Conservation (phyloP, 2,797 vertebrate genomes). For the Allobates femoralis region DNA sequence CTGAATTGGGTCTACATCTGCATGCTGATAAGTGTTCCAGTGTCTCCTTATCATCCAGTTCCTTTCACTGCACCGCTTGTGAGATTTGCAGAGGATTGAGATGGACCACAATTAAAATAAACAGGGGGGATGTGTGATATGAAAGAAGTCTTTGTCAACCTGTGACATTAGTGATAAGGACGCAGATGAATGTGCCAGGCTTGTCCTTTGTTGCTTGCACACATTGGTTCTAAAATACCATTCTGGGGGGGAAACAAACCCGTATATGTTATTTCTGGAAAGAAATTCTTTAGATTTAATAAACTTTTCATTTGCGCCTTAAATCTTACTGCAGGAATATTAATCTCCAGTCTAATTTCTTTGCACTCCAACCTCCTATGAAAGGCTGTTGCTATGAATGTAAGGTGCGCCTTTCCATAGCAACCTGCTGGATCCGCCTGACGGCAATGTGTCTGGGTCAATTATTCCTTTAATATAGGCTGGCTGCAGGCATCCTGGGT, state of each 20-base stretch:
- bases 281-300: neutral
- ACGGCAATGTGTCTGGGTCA: slow-evolving; percentile 16
- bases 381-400: neutral
- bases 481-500: slow-evolving; percentile 27
- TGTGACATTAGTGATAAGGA: slow-evolving; percentile 54
- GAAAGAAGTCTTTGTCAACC: slow-evolving; percentile 69
- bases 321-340: neutral
- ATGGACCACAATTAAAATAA: slow-evolving; percentile 57
- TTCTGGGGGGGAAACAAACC: neutral
- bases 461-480: slow-evolving; percentile 47
- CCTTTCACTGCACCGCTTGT: slow-evolving; percentile 60
- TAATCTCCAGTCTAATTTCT: neutral
- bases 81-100: slow-evolving; percentile 44
- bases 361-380: neutral
- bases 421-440: slow-evolving; percentile 29
- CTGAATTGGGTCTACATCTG: neutral
- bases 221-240: neutral
- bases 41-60: slow-evolving; percentile 29
- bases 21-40: slow-evolving; percentile 41
- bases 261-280: neutral
- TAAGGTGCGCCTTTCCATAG: slow-evolving; percentile 13
- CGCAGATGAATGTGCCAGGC: slow-evolving; percentile 52
- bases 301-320: neutral
- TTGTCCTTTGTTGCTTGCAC: slow-evolving; percentile 64
- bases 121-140: slow-evolving; percentile 51